phyloP scores from a whole-genome alignment of 1,140 invertebrate species.

The Heliconius melpomene region DNA sequence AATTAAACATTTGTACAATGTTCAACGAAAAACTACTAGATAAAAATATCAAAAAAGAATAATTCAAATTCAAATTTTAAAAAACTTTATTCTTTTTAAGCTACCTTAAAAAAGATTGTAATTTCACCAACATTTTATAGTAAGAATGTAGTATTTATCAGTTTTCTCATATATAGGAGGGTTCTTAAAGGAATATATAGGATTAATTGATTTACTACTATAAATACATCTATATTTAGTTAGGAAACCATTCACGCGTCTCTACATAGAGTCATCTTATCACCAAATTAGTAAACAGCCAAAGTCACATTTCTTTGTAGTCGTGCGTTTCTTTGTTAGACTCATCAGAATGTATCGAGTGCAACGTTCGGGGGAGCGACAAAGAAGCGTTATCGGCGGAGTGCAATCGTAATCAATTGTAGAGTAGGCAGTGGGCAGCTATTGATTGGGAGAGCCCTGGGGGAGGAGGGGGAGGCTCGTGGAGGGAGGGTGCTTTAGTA shows the following conservation, averaged over 20 bases:
- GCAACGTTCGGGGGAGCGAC: constrained; percentile 19
- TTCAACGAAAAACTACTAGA: no score
- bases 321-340: constrained; percentile 12
- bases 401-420: constrained; percentile 43
- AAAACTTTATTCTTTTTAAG: no score
- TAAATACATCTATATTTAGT: not conserved
- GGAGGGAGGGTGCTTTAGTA: not conserved
- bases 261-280: not conserved
- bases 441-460: constrained; percentile 29
- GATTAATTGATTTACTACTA: no score
- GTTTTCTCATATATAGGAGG: no score
- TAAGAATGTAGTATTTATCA: no score
- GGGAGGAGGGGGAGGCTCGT: constrained; percentile 20
- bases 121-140: no score
- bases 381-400: constrained; percentile 34
- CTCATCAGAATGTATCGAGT: constrained; percentile 38
- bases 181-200: no score
- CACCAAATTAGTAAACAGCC: not conserved
- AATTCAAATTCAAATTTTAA: no score
- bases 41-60: no score
- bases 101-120: no score
- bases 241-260: not conserved
- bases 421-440: constrained; percentile 20
- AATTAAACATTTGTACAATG: not conserved
- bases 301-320: constrained; percentile 19